Conservation (phyloP, 2,113 vertebrate genomes). For the Epinephelus fuscoguttatus region DNA sequence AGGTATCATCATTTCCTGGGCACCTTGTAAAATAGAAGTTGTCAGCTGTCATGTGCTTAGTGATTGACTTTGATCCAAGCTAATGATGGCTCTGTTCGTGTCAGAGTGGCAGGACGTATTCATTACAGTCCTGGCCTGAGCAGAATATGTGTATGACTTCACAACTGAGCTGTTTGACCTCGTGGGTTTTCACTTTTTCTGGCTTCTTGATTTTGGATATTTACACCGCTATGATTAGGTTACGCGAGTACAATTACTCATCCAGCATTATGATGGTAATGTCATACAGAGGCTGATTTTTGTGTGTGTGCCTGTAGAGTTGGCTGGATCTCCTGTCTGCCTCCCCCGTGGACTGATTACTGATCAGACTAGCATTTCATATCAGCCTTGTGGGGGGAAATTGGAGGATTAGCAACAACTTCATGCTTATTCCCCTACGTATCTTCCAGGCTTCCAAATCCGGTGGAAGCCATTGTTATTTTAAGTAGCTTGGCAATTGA, state of each 20-base stretch:
- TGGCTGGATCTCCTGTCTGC: conserved; percentile 49
- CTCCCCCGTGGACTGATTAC: conserved; percentile 77
- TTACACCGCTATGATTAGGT: conserved; percentile 51
- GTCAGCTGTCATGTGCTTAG: conserved; percentile 62
- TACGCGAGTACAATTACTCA: conserved; percentile 45
- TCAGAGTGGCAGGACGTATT: conserved; percentile 21
- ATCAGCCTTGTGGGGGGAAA: conserved; percentile 78
- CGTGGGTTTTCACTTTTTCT: conserved; percentile 3
- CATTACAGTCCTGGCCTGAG: conserved; percentile 26
- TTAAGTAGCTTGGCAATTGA: conserved; percentile 79
- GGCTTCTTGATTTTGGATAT: conserved; percentile 53
- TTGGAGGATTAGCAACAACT: conserved; percentile 85
- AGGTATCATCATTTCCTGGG: conserved; percentile 38
- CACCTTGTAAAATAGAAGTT: conserved; percentile 50
- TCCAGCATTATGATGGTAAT: conserved; percentile 60
- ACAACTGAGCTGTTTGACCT: conserved; percentile 40
- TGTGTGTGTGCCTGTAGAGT: conserved; percentile 44
- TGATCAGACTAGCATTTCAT: conserved; percentile 73
- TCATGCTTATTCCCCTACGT: conserved; percentile 75
- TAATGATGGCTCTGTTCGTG: conserved; percentile 61
- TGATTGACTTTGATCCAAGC: conserved; percentile 63
- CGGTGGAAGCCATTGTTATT: conserved; percentile 78
- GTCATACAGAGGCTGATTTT: conserved; percentile 53
- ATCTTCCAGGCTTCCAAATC: conserved; percentile 79
- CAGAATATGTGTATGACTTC: conserved; percentile 32